A percentile compares a stretch with the other conserved stretches of the same genome.
Conservation (phyloP, 2,113 vertebrate genomes). For the Ptychochromis oligacanthus region DNA sequence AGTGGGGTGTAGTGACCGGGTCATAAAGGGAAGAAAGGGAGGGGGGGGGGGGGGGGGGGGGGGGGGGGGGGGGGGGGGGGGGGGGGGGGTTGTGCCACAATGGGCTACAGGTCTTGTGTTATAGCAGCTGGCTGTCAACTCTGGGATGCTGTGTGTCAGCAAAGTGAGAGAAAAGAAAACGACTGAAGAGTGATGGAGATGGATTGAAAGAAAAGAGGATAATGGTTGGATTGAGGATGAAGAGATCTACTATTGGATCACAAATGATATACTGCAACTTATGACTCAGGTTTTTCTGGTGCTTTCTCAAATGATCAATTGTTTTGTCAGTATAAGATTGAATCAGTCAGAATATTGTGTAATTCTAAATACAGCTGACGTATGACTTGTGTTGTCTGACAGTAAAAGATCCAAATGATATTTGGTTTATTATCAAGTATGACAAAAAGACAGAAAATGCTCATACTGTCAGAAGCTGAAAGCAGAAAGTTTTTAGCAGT, state of each 20-base stretch:
- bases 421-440: not conserved
- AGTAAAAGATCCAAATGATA: not conserved
- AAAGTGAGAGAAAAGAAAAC: not conserved
- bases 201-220: not conserved
- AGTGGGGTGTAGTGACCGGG: no score
- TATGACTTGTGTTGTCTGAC: not conserved
- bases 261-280: not conserved
- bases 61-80: no score
- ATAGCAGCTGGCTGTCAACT: slow-evolving; percentile 57
- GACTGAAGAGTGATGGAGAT: not conserved
- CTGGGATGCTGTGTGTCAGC: slow-evolving; percentile 41
- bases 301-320: not conserved
- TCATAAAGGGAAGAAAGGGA: no score
- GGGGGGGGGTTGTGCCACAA: not conserved
- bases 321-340: not conserved
- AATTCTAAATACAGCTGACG: not conserved
- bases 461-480: not conserved
- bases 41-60: no score
- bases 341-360: slow-evolving; percentile 5
- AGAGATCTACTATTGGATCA: not conserved
- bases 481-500: not conserved
- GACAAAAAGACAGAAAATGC: not conserved
- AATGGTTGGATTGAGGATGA: not conserved
- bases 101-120: slow-evolving; percentile 43
- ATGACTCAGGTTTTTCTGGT: not conserved